Evolutionary conservation across 2,888 invertebrate species (phyloP).

Genomic region (Gari tellinella): DNA sequence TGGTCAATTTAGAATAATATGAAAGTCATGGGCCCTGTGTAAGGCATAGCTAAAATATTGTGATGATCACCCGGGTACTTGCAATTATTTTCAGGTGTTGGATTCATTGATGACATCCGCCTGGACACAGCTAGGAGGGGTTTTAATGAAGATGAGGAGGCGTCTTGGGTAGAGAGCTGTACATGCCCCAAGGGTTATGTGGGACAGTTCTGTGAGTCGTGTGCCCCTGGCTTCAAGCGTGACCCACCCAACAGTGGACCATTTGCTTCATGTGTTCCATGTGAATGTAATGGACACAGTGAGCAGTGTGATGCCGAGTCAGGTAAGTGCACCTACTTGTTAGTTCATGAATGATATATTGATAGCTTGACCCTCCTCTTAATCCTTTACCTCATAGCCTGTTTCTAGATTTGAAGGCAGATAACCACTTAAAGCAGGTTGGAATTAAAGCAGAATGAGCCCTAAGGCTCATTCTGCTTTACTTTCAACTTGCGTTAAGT

Average conservation of each 20-base stretch:
- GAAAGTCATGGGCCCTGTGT: too few relatives aligned
- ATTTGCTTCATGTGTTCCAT: slow-evolving; percentile 96
- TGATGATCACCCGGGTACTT: too few relatives aligned
- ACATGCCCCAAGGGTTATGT: slow-evolving; percentile 89
- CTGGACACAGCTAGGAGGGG: slow-evolving; percentile 93
- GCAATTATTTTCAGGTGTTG: slow-evolving; percentile 88
- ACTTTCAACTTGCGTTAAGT: too few relatives aligned
- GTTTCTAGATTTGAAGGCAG: too few relatives aligned
- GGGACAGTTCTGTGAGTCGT: slow-evolving; percentile 98
- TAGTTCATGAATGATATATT: too few relatives aligned
- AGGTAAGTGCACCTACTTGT: slow-evolving; percentile 63
- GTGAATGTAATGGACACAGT: slow-evolving; percentile 98
- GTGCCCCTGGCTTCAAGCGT: slow-evolving; percentile 97
- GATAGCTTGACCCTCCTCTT: too few relatives aligned
- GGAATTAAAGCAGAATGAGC: too few relatives aligned
- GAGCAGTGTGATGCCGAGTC: slow-evolving; percentile 92
- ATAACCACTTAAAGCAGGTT: too few relatives aligned
- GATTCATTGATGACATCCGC: slow-evolving; percentile 95
- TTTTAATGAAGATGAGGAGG: slow-evolving; percentile 88
- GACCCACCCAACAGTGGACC: slow-evolving; percentile 96
- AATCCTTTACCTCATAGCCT: too few relatives aligned
- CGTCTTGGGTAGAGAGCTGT: slow-evolving; percentile 97
- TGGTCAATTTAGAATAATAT: too few relatives aligned
- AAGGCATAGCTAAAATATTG: too few relatives aligned
- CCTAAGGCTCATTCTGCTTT: too few relatives aligned